Evolutionary conservation across 1,140 invertebrate genomes (phyloP).

Genomic region (Ceratosolen solmsi): DNA sequence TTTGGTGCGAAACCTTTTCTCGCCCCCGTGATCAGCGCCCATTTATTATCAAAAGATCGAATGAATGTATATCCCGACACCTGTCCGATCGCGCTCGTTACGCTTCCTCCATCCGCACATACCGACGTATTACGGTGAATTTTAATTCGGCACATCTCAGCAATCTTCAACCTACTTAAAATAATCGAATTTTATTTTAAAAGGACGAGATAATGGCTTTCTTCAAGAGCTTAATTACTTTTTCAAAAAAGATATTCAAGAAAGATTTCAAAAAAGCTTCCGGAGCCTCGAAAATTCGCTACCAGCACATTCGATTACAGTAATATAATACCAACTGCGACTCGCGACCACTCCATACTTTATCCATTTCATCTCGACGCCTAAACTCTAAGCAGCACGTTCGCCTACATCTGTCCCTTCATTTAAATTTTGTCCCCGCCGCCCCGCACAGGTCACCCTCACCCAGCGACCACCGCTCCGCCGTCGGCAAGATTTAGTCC

Average conservation of each 20-base stretch:
- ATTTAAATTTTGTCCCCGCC: too few relatives aligned
- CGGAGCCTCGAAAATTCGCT: too few relatives aligned
- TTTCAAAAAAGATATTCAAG: background rate
- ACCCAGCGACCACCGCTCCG: too few relatives aligned
- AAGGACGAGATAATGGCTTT: background rate
- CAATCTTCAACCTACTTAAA: background rate
- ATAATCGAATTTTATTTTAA: background rate
- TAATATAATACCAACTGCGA: too few relatives aligned
- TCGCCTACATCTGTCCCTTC: too few relatives aligned
- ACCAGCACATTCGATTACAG: too few relatives aligned
- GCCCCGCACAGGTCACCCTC: too few relatives aligned
- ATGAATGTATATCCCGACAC: background rate
- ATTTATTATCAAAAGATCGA: background rate
- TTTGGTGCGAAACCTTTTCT: too few relatives aligned
- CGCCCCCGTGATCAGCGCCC: background rate
- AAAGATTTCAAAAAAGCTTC: background rate
- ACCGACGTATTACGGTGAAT: background rate
- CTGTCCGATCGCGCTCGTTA: background rate
- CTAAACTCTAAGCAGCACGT: too few relatives aligned
- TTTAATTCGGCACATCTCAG: background rate
- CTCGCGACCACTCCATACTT: too few relatives aligned
- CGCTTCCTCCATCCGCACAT: background rate
- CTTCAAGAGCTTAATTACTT: background rate
- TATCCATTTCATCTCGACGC: too few relatives aligned
- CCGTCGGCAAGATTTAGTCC: too few relatives aligned